Evolutionary conservation across 2,888 invertebrate genomes (phyloP).

Genomic region (Temnothorax ravouxi): DNA sequence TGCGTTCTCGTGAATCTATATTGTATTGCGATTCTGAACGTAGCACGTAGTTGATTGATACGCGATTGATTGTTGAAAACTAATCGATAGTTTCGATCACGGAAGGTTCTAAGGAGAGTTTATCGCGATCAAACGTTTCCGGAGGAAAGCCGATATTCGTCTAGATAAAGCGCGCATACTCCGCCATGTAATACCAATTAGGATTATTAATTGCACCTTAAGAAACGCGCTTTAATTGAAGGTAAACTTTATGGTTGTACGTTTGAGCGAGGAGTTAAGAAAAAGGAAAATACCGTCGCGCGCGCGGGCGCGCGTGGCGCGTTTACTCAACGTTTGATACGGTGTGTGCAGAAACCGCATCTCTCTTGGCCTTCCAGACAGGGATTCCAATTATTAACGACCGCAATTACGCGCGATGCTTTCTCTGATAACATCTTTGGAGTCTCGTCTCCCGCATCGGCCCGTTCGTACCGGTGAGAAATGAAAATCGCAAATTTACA

Average conservation of each 20-base stretch:
- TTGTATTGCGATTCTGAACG: background rate
- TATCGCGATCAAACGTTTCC: slow-evolving; percentile 23
- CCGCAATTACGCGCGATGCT: slow-evolving; percentile 66
- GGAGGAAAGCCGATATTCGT: slow-evolving; percentile 8
- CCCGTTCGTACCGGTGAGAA: background rate
- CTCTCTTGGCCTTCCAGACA: slow-evolving; percentile 25
- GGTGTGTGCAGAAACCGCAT: slow-evolving; percentile 26
- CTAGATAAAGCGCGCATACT: slow-evolving; percentile 9
- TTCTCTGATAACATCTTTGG: slow-evolving; percentile 69
- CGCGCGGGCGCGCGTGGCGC: background rate
- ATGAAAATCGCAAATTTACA: background rate
- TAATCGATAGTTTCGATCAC: slow-evolving; percentile 4
- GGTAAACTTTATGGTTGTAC: slow-evolving; percentile 62
- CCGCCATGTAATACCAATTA: slow-evolving; percentile 27
- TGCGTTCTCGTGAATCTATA: background rate
- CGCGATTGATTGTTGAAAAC: slow-evolving; percentile 5
- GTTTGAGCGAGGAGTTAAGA: slow-evolving; percentile 59
- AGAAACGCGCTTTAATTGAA: slow-evolving; percentile 66
- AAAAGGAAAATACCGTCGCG: slow-evolving; percentile 49
- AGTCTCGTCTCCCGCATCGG: slow-evolving; percentile 13
- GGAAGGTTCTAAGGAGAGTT: background rate
- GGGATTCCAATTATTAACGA: slow-evolving; percentile 70
- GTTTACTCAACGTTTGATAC: slow-evolving; percentile 46
- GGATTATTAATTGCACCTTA: slow-evolving; percentile 66
- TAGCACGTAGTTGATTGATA: background rate